Evolutionary conservation across 2,888 invertebrate species (phyloP), one percentile per base, ranked within the genome.

Genomic region (Lacanobia wlatinum): DNA sequence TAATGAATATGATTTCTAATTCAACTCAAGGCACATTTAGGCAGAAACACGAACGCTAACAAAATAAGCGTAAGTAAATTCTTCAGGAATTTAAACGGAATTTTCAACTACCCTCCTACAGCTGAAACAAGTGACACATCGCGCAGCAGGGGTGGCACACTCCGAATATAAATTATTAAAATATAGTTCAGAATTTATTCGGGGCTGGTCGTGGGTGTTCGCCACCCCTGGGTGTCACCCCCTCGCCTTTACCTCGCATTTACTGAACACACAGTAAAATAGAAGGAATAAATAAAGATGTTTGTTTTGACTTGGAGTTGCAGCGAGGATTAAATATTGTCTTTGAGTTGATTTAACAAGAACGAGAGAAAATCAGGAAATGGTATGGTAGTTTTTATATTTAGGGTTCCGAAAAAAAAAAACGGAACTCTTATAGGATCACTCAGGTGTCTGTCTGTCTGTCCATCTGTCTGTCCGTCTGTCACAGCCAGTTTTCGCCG

Each of bases 171-270:
- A 59, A 82, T 73, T 70, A 79, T 73, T 79, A 82, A 82, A 70
- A 71, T 71, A 78, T 75, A 68, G 76, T 81, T 72, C 48, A 46
- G 58, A 73, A 74, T 85, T 76, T 74, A 85, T 77, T 79, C 70
- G 60, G 70, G 53, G 65, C 46, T 48, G 52, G 53, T 79, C 55
- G 63, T 64, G 63, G 64, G 58, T 50, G 61, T 68, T 67, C 58
- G 59, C 61, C 46, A 34, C 70, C 73, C 63, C 1, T 46, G 52
- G 48, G 68, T 46, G 61, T 61, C 53, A 38, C 71, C 48, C 43
- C 0, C 8, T 38, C 53, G 28, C 28, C 52, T 48, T 69, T 38
- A 43, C 46, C 50, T 58, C 40, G 40, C 80, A 72, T 82, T 84
- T 76, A 71, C 72, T 61, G 58, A 55, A 21, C 0, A 52, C 8